These are phyloP conservation scores for Pristionchus japonicus DNA, from an alignment of 2,888 invertebrate species.

Conservation along the genomic window DNA sequence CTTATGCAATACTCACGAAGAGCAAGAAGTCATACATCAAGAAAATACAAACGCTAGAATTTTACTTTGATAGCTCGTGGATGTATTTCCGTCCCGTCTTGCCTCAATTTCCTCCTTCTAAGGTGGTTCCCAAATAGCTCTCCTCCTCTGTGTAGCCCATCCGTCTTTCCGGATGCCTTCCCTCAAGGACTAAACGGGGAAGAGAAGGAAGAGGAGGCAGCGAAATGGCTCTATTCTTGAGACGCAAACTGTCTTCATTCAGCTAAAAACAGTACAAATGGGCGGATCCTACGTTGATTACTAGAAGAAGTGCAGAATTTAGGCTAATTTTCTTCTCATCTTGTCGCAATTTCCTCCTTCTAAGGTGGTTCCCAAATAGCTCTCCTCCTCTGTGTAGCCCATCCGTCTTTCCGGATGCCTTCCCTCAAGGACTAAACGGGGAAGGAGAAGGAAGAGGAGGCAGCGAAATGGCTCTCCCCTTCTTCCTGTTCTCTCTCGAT, in stretches of 20 bases:
- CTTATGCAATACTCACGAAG: too few species aligned
- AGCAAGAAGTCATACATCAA: too few species aligned
- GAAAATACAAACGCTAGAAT: too few species aligned
- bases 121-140: neutral
- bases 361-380: neutral
- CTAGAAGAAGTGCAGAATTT: too few species aligned
- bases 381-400: neutral
- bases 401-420: neutral
- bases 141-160: neutral
- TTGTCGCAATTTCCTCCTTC: too few species aligned
- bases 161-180: neutral
- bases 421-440: neutral
- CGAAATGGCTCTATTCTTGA: neutral
- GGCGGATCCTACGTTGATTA: too few species aligned
- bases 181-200: neutral
- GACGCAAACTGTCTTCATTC: too few species aligned
- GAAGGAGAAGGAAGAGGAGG: neutral
- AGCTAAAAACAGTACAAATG: too few species aligned
- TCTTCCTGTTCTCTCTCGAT: neutral
- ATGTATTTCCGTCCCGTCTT: too few species aligned
- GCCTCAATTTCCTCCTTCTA: too few species aligned
- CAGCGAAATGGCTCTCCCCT: neutral
- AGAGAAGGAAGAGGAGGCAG: neutral
- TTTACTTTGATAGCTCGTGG: too few species aligned
- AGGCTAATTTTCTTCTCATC: too few species aligned